phyloP scores from a whole-genome alignment of 2,797 vertebrate species.

The Coreius guichenoti region DNA sequence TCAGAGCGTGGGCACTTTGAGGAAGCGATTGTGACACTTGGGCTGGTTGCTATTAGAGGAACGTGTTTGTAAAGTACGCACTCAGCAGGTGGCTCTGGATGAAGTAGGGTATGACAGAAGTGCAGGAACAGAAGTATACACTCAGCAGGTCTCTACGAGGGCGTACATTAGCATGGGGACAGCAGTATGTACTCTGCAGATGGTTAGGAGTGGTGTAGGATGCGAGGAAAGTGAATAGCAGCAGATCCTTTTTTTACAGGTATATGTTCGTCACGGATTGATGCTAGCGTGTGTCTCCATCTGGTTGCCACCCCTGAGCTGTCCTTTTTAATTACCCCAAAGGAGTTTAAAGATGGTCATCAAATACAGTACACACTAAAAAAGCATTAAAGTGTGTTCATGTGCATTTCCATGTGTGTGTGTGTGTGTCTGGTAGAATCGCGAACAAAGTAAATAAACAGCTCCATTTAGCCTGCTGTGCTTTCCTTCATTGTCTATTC shows the following conservation, averaged over 20 bases:
- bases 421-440: slow-evolving; percentile 5
- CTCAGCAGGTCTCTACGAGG: slow-evolving; percentile 43
- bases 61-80: slow-evolving; percentile 24
- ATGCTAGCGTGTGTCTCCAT: slow-evolving; percentile 64
- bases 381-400: slow-evolving; percentile 32
- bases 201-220: slow-evolving; percentile 28
- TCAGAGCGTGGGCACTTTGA: slow-evolving; percentile 4
- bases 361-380: background rate
- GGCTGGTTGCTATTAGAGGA: slow-evolving; percentile 31
- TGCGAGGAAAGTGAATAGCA: background rate
- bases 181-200: slow-evolving; percentile 50
- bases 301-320: slow-evolving; percentile 67
- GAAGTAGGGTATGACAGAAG: slow-evolving; percentile 23
- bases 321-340: slow-evolving; percentile 73
- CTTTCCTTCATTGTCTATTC: slow-evolving; percentile 75
- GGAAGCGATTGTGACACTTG: slow-evolving; percentile 21
- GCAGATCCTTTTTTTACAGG: background rate
- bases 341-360: slow-evolving; percentile 53
- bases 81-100: slow-evolving; percentile 40
- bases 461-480: slow-evolving; percentile 54
- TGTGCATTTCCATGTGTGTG: slow-evolving; percentile 24
- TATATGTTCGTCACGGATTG: background rate
- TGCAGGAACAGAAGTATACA: slow-evolving; percentile 46
- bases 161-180: slow-evolving; percentile 40
- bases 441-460: slow-evolving; percentile 62